Evolutionary conservation across 2,888 invertebrate genomes (phyloP), one percentile per base, ranked within the genome.

Genomic region (Myathropa florea): DNA sequence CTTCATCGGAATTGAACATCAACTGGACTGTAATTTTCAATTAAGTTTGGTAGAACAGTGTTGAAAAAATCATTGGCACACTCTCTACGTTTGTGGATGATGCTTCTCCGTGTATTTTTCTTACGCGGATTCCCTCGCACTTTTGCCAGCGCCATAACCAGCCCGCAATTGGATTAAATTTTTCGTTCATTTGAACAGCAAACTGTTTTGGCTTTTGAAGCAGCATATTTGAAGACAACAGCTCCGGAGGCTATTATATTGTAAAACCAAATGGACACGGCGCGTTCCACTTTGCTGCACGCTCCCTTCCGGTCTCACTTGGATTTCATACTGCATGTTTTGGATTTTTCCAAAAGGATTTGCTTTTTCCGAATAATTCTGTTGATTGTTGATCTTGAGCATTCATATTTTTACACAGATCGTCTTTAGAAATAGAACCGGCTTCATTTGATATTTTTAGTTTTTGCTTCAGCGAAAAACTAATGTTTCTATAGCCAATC

Each of bases 1-100:
- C 78, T 86, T 87, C 83, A 46, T 83, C 81, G 24, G 81, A 80
- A 61, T 71, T 86, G 60, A 87, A 84, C n/a, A n/a, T n/a, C n/a
- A 60, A 67, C 53, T 9, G 75, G 23, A 2, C 57, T 26, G 36
- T 83, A 81, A 65, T 67, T 39, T 70, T 73, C 53, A 67, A 46
- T 71, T 65, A 81, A 55, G 39, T 46, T 7, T 21, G 28, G 46
- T 64, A 55, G 70, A 80, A 71, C 65, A 24, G 59, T 21, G 2
- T 63, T 63, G 39, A 39, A 53, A 18, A 81, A 81, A 3, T 24
- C 14, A 72, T 73, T 70, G 64, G 79, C 84, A 28, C 84, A 28
- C 73, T 65, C 68, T 78, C 63, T 46, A 53, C 28, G 36, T 82
- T 63, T 18, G 70, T 55, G 33, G 71, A 81, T 60, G 39, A 57